Percentiles rank a stretch among this genome's conserved stretches.
These are phyloP conservation scores for Mesochorus sp. DNA, from an alignment of 2,888 invertebrate species.

Conservation along the genomic window DNA sequence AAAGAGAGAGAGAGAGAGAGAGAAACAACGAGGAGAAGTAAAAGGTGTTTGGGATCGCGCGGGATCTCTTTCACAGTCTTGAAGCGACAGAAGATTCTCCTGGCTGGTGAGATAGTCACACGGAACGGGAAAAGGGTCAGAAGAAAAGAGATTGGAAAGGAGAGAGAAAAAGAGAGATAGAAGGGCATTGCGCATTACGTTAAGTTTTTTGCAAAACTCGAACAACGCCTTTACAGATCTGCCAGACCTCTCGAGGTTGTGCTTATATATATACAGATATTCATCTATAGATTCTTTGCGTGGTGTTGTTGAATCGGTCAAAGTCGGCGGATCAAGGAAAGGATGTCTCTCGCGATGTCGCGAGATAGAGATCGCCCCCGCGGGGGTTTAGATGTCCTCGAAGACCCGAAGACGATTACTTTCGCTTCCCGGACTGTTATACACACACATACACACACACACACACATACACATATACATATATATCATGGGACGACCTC, in stretches of 20 bases:
- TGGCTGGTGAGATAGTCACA: conserved; percentile 17
- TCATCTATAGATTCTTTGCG: not conserved
- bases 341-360: conserved; percentile 76
- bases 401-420: conserved; percentile 29
- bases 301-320: conserved; percentile 29
- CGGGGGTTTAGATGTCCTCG: conserved; percentile 41
- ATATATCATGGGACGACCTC: conserved; percentile 11
- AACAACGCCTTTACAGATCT: conserved; percentile 35
- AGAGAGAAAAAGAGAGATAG: not conserved
- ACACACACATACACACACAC: too few species aligned
- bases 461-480: too few species aligned
- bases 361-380: conserved; percentile 71
- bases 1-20: conserved; percentile 10
- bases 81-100: conserved; percentile 33
- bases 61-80: conserved; percentile 56
- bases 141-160: not conserved
- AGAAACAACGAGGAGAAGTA: conserved; percentile 5
- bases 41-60: conserved; percentile 59
- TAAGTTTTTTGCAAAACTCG: conserved; percentile 15
- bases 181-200: conserved; percentile 22
- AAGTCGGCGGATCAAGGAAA: conserved; percentile 79
- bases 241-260: not conserved
- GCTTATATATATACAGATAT: not conserved
- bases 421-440: conserved; percentile 4
- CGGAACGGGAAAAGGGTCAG: conserved; percentile 2